Evolutionary conservation across 2,797 vertebrate genomes (phyloP).

Genomic region (Pseudochromis fuscus): DNA sequence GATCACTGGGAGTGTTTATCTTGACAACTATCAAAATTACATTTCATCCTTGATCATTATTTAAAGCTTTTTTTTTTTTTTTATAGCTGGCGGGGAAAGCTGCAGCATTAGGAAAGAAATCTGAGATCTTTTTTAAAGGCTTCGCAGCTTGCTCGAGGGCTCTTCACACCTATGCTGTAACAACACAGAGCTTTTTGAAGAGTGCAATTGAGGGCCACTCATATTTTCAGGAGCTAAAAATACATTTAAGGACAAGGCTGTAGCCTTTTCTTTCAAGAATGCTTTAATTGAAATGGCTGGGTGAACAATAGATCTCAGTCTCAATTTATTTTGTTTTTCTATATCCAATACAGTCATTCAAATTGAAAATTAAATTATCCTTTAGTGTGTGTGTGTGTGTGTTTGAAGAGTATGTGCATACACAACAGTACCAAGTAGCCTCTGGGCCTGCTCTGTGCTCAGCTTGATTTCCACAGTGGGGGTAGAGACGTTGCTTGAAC

Average conservation of each 20-base stretch:
- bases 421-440: slow-evolving; percentile 52
- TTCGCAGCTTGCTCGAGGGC: slow-evolving; percentile 27
- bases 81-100: slow-evolving; percentile 10
- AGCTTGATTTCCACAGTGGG: slow-evolving; percentile 66
- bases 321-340: slow-evolving; percentile 18
- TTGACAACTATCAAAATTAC: slow-evolving; percentile 31
- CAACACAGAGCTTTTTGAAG: slow-evolving; percentile 7
- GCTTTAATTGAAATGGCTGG: slow-evolving; percentile 12
- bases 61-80: slow-evolving; percentile 29
- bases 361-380: slow-evolving; percentile 49
- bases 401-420: slow-evolving; percentile 2
- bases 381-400: background rate
- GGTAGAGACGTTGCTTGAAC: slow-evolving; percentile 53
- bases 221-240: slow-evolving; percentile 1
- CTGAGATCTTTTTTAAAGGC: slow-evolving; percentile 28
- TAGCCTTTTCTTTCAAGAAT: background rate
- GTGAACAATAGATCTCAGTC: background rate
- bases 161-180: slow-evolving; percentile 33
- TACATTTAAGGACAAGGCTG: background rate
- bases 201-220: slow-evolving; percentile 4
- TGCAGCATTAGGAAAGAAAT: slow-evolving; percentile 20
- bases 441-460: slow-evolving; percentile 58
- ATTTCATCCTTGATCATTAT: slow-evolving; percentile 43
- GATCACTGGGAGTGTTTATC: slow-evolving; percentile 36
- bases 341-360: slow-evolving; percentile 29